Evolutionary conservation across 2,797 vertebrate species (phyloP).

Genomic region (Sylvia borin): DNA sequence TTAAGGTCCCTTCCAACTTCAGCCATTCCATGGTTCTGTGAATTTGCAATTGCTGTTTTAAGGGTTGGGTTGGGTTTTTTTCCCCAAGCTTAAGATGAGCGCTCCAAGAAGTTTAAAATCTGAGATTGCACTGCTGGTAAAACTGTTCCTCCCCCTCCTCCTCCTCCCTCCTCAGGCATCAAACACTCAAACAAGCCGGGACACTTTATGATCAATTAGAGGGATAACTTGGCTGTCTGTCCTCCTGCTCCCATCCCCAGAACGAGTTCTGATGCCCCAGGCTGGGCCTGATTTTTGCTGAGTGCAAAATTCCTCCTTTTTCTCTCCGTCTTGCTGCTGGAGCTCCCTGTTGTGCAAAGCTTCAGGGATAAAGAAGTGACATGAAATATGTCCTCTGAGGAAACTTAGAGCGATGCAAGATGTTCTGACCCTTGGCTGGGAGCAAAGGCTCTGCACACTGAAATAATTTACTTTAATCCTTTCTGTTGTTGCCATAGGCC

Average conservation of each 20-base stretch:
- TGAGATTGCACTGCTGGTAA: not conserved
- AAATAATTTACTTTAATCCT: not conserved
- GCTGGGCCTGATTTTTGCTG: constrained; percentile 47
- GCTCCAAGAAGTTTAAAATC: not conserved
- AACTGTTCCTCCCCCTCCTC: not conserved
- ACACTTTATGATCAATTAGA: constrained; percentile 22
- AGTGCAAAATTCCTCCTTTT: constrained; percentile 3
- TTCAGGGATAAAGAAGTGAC: not conserved
- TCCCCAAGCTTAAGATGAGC: not conserved
- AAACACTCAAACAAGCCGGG: constrained; percentile 32
- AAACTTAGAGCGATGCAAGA: not conserved
- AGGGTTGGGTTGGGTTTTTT: not conserved
- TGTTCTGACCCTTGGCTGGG: not conserved
- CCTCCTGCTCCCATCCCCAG: constrained; percentile 27
- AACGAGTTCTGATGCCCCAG: constrained; percentile 42
- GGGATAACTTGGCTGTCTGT: constrained; percentile 43
- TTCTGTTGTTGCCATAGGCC: not conserved
- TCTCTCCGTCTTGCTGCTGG: not conserved
- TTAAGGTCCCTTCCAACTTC: not conserved
- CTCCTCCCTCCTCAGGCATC: not conserved
- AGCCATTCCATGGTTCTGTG: not conserved
- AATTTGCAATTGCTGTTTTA: not conserved
- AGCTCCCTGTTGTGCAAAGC: constrained; percentile 40
- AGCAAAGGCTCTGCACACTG: not conserved
- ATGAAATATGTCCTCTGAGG: not conserved